Evolutionary conservation across 2,797 vertebrate species (phyloP).

Genomic region (Gymnoscopelus microlampas): DNA sequence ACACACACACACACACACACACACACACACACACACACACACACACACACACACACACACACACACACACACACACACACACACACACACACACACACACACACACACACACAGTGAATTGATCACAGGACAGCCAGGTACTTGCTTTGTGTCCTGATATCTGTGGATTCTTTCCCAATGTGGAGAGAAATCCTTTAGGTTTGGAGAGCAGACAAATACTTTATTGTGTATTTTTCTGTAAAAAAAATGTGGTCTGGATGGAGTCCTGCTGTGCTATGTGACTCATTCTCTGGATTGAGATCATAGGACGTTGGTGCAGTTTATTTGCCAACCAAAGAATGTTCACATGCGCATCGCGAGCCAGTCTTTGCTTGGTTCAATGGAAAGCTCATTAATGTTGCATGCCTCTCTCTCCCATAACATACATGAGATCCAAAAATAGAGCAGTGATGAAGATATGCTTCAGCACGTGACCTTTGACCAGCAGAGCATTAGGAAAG

Average conservation of each 20-base stretch:
- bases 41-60: not conserved
- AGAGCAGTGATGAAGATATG: constrained; percentile 27
- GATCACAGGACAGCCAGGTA: constrained; percentile 38
- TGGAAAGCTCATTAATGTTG: constrained; percentile 66
- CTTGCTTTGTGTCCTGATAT: constrained; percentile 41
- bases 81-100: constrained; percentile 14
- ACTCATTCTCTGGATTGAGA: constrained; percentile 66
- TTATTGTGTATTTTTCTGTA: constrained; percentile 45
- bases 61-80: not conserved
- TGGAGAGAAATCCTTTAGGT: constrained; percentile 38
- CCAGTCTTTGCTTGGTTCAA: constrained; percentile 42
- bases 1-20: not conserved
- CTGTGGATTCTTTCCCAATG: constrained; percentile 49
- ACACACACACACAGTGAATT: constrained; percentile 29
- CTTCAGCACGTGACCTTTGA: constrained; percentile 44
- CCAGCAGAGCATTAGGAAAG: constrained; percentile 35
- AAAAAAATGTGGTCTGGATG: constrained; percentile 46
- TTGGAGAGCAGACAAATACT: constrained; percentile 25
- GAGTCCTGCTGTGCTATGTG: constrained; percentile 45
- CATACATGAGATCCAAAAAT: constrained; percentile 63
- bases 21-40: not conserved
- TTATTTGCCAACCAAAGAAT: constrained; percentile 48
- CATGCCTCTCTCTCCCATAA: constrained; percentile 61
- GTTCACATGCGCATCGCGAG: constrained; percentile 53
- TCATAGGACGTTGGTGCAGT: constrained; percentile 61